A percentile compares a stretch with the other conserved stretches of the same genome.
Evolutionary conservation across 2,113 vertebrate genomes (phyloP).

Genomic region (Brachirus orientalis): DNA sequence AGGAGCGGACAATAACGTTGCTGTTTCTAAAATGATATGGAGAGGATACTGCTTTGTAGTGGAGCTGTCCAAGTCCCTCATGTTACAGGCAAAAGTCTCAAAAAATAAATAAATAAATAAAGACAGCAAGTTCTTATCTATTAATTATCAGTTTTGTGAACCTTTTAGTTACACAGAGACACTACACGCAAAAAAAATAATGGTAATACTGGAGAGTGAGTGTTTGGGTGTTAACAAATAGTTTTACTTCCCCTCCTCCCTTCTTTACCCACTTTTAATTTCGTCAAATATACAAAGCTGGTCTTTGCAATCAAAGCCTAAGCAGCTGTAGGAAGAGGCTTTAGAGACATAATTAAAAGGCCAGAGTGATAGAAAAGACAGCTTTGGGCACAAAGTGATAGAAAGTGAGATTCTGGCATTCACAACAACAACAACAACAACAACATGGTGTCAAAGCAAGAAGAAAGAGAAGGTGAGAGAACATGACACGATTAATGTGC

Average conservation of each 20-base stretch:
- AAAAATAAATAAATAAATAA: neutral
- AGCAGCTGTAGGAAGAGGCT: conserved; percentile 62
- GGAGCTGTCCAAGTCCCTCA: neutral
- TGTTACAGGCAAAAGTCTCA: neutral
- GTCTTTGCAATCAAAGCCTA: conserved; percentile 74
- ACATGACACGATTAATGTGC: conserved; percentile 19
- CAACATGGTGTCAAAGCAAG: neutral
- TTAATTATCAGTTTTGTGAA: neutral
- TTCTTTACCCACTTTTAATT: conserved; percentile 62
- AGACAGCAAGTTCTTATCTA: neutral
- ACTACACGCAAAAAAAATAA: conserved; percentile 7
- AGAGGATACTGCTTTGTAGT: neutral
- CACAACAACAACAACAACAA: conserved; percentile 16
- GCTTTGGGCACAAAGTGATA: conserved; percentile 56
- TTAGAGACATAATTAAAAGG: conserved; percentile 75
- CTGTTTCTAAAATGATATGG: neutral
- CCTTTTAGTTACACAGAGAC: neutral
- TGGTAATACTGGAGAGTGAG: too few relatives aligned
- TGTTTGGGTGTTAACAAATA: conserved; percentile 46
- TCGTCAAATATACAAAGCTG: conserved; percentile 75
- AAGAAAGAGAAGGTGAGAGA: conserved; percentile 1
- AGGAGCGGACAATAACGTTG: too few relatives aligned
- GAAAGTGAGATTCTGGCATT: conserved; percentile 58
- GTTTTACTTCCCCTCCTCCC: conserved; percentile 20
- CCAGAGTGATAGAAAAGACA: conserved; percentile 39